Conservation (phyloP, 2,113 vertebrate species). For the Oncorhynchus tshawytscha region DNA sequence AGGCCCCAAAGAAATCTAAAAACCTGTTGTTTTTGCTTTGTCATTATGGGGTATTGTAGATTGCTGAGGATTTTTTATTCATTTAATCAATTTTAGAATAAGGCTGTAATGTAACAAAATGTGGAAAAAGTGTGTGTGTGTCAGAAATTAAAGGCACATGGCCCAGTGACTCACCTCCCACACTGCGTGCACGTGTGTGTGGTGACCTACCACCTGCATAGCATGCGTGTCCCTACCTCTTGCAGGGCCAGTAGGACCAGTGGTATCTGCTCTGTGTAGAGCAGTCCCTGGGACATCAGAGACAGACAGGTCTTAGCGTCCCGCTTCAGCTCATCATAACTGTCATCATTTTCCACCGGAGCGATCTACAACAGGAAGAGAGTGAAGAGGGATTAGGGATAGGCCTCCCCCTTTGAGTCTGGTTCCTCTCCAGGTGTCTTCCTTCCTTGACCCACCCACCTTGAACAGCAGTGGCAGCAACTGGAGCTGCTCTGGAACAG, state of each 20-base stretch:
- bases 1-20: too few relatives aligned
- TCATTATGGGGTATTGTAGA: too few relatives aligned
- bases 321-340: constrained; percentile 95
- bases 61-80: too few relatives aligned
- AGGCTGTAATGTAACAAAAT: too few relatives aligned
- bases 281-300: constrained; percentile 95
- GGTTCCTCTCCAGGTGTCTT: too few relatives aligned
- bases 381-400: neutral
- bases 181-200: constrained; percentile 54
- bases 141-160: too few relatives aligned
- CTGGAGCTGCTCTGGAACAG: constrained; percentile 90
- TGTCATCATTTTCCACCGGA: constrained; percentile 95
- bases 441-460: constrained; percentile 64
- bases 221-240: constrained; percentile 77
- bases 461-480: constrained; percentile 95
- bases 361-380: constrained; percentile 80
- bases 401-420: neutral
- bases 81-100: too few relatives aligned
- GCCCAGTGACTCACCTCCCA: constrained; percentile 58
- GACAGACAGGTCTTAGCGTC: constrained; percentile 95
- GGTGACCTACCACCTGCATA: constrained; percentile 53
- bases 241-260: constrained; percentile 83
- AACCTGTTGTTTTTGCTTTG: too few relatives aligned
- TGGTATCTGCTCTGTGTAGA: constrained; percentile 93
- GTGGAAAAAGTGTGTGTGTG: neutral